Conservation (phyloP, 2,888 invertebrate genomes). For the Chorisops tibialis region DNA sequence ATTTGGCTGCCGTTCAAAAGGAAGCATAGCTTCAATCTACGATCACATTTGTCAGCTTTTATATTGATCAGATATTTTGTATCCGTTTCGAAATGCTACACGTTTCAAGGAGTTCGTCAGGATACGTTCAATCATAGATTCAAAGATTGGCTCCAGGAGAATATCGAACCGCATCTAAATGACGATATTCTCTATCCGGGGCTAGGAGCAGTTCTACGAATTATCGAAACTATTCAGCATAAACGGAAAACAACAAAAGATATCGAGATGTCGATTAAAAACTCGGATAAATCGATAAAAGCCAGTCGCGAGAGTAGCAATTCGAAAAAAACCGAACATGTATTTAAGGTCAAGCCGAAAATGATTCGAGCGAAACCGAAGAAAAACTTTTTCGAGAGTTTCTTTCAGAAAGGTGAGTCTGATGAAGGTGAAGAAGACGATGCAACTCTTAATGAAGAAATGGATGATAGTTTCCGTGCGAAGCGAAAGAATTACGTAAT, state of each 20-base stretch:
- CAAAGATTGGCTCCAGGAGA: constrained; percentile 44
- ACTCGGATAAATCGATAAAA: neutral
- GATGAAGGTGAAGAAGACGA: constrained; percentile 7
- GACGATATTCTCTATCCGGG: constrained; percentile 50
- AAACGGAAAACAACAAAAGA: neutral
- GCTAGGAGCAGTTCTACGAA: constrained; percentile 44
- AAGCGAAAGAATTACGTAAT: constrained; percentile 27
- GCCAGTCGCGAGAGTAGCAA: neutral
- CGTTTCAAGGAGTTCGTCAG: constrained; percentile 41
- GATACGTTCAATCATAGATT: constrained; percentile 43
- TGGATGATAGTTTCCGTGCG: constrained; percentile 5
- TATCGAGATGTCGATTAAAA: neutral
- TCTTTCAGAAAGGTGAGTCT: constrained; percentile 3
- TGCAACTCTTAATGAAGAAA: neutral
- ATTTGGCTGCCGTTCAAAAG: constrained; percentile 47
- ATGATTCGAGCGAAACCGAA: neutral
- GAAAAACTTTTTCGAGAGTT: constrained; percentile 5
- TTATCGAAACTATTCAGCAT: constrained; percentile 40
- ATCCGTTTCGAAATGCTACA: constrained; percentile 44
- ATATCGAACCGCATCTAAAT: constrained; percentile 42
- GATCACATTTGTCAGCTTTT: constrained; percentile 41
- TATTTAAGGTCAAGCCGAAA: neutral
- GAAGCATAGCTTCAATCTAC: constrained; percentile 45
- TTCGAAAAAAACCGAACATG: neutral
- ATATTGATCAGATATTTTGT: constrained; percentile 46